Percentiles rank a stretch among this genome's conserved stretches.
phyloP scores from a whole-genome alignment of 2,113 vertebrate species.

The Callipepla squamata region DNA sequence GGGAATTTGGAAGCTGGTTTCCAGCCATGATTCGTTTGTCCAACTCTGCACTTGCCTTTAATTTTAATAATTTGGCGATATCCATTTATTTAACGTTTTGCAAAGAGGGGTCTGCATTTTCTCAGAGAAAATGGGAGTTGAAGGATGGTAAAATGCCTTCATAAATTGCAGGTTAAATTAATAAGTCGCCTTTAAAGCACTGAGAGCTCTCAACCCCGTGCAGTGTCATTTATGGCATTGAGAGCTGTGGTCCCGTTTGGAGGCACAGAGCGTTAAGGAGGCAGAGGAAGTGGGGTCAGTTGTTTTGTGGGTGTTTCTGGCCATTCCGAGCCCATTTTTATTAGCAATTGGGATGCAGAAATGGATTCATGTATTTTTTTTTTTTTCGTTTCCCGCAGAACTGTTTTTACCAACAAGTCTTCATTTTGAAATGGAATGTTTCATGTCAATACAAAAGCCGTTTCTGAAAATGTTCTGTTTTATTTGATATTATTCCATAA shows the following conservation, averaged over 20 bases:
- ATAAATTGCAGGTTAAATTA: conserved; percentile 38
- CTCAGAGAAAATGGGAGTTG: conserved; percentile 53
- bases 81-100: background rate
- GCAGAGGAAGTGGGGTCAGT: background rate
- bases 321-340: background rate
- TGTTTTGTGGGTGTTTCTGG: background rate
- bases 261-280: background rate
- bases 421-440: background rate
- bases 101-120: background rate
- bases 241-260: background rate
- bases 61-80: conserved; percentile 57
- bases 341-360: background rate
- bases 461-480: background rate
- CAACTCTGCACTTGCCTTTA: conserved; percentile 31
- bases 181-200: background rate
- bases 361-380: background rate
- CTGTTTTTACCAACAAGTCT: background rate
- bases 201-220: background rate
- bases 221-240: background rate
- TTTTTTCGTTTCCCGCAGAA: background rate
- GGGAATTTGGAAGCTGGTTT: conserved; percentile 47
- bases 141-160: conserved; percentile 50
- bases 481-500: background rate
- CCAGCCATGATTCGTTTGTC: conserved; percentile 30
- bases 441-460: background rate